These are phyloP conservation scores for Lepidurus arcticus DNA, from an alignment of 1,140 invertebrate genomes.

Conservation along the genomic window DNA sequence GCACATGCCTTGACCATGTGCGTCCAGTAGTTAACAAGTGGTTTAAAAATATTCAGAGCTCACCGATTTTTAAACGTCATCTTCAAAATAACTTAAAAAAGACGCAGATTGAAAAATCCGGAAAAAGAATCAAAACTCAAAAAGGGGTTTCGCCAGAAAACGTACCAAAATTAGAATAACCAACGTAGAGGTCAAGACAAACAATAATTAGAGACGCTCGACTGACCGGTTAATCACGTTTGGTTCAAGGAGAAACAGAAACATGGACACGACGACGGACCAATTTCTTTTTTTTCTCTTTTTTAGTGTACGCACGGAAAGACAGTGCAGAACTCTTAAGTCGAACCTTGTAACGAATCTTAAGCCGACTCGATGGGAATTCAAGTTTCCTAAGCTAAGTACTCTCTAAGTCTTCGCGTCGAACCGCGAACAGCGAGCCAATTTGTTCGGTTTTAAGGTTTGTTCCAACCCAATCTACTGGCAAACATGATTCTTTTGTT, in stretches of 20 bases:
- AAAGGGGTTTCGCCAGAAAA: not conserved
- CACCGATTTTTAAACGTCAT: not conserved
- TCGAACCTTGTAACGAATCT: not conserved
- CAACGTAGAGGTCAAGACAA: not conserved
- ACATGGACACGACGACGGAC: not conserved
- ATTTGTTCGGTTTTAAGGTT: conserved; percentile 11
- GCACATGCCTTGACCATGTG: conserved; percentile 20
- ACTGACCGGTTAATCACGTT: not conserved
- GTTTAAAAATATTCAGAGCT: not conserved
- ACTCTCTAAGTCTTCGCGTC: not conserved
- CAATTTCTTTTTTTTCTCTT: not conserved
- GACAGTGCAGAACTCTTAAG: not conserved
- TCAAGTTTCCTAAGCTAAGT: not conserved
- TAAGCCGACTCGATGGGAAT: not conserved
- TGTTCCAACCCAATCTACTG: not conserved
- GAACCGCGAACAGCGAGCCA: too few species aligned
- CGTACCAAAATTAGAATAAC: not conserved
- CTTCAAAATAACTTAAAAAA: too few species aligned
- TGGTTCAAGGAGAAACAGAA: not conserved
- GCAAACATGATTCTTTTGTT: not conserved
- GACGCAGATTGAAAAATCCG: too few species aligned
- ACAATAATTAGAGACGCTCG: not conserved
- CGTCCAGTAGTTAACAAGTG: not conserved
- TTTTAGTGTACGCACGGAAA: not conserved
- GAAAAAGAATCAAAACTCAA: too few species aligned